A percentile compares a stretch with the other conserved stretches of the same genome.
Evolutionary conservation across 2,113 vertebrate species (phyloP).

Genomic region (Pheucticus melanocephalus): DNA sequence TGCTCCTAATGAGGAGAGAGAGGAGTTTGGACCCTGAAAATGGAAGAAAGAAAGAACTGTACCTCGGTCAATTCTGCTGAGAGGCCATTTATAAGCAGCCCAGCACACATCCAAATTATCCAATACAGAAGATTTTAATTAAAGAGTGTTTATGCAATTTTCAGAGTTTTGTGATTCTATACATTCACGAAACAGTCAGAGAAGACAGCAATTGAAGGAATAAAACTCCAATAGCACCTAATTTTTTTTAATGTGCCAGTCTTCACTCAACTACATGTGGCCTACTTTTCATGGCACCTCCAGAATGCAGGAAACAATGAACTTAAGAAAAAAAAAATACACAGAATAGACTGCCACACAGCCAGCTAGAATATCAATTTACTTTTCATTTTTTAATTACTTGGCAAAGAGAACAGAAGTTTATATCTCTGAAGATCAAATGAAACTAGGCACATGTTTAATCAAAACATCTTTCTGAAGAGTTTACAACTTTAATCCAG

Average conservation of each 20-base stretch:
- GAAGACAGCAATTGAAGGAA: neutral
- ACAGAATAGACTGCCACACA: neutral
- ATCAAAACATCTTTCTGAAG: slow-evolving; percentile 37
- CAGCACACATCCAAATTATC: neutral
- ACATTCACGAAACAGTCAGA: neutral
- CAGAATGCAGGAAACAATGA: neutral
- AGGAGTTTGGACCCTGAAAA: neutral
- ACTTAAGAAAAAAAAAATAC: neutral
- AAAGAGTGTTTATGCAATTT: neutral
- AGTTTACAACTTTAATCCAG: slow-evolving; percentile 28
- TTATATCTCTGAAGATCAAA: slow-evolving; percentile 35
- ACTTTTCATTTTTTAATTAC: slow-evolving; percentile 12
- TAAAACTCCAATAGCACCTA: neutral
- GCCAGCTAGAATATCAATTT: neutral
- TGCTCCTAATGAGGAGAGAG: neutral
- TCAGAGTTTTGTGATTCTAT: neutral
- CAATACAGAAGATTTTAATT: neutral
- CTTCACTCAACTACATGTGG: neutral
- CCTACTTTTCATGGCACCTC: neutral
- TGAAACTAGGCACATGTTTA: neutral
- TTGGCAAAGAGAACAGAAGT: neutral
- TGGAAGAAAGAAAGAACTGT: neutral
- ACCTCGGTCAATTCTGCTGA: neutral
- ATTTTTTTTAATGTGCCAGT: neutral
- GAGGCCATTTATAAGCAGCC: neutral